Evolutionary conservation across 2,797 vertebrate genomes (phyloP).

Genomic region (Hozukius guyotensis): DNA sequence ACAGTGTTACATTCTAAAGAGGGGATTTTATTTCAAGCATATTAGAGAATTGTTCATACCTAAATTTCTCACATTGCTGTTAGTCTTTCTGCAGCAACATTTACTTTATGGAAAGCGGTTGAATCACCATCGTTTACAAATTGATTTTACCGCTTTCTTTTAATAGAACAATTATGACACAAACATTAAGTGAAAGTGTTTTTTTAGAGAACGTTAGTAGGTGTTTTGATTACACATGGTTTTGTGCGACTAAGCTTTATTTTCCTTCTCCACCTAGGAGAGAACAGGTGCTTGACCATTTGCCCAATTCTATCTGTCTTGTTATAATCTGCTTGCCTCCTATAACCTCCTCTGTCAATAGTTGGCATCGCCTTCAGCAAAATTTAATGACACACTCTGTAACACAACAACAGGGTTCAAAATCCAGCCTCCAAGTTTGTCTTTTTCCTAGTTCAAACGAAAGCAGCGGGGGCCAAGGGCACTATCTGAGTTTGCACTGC

Average conservation of each 20-base stretch:
- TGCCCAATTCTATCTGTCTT: not conserved
- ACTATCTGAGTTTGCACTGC: constrained; percentile 11
- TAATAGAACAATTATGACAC: not conserved
- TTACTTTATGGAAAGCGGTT: not conserved
- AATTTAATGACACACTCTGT: constrained; percentile 42
- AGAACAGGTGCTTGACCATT: not conserved
- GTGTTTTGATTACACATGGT: not conserved
- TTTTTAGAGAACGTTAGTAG: not conserved
- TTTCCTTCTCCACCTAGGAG: not conserved
- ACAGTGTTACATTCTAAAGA: not conserved
- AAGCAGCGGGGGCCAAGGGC: constrained; percentile 15
- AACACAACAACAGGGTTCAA: constrained; percentile 10
- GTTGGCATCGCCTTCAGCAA: constrained; percentile 29
- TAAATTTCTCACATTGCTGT: not conserved
- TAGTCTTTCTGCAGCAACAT: not conserved
- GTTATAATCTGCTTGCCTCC: constrained; percentile 26
- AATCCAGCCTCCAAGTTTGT: not conserved
- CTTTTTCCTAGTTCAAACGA: constrained; percentile 25
- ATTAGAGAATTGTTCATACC: not conserved
- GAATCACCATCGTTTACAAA: not conserved
- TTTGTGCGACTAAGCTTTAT: not conserved
- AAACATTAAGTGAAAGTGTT: not conserved
- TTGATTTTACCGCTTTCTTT: no score
- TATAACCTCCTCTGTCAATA: constrained; percentile 29
- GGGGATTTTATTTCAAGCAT: not conserved